A percentile compares a stretch with the other conserved stretches of the same genome.
phyloP scores from a whole-genome alignment of 2,113 vertebrate genomes.

The Paracanthobrama guichenoti region DNA sequence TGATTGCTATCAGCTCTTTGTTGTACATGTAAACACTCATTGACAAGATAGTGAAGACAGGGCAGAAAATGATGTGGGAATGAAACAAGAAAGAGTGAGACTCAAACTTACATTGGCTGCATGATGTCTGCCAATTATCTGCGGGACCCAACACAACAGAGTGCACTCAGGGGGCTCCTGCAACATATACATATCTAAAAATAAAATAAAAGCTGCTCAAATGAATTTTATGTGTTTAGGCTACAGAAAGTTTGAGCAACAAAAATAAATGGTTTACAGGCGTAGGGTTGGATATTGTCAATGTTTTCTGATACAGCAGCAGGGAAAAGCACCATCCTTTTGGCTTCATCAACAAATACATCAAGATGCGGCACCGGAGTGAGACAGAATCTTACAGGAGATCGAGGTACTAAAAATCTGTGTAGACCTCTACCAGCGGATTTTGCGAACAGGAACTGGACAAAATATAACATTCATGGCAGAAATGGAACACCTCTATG shows the following conservation, averaged over 20 bases:
- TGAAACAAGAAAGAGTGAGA: neutral
- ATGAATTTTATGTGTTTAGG: neutral
- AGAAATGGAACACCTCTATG: neutral
- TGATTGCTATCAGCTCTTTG: neutral
- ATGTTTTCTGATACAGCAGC: neutral
- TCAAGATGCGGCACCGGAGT: too few relatives aligned
- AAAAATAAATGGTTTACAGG: neutral
- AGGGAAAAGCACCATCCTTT: neutral
- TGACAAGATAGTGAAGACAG: neutral
- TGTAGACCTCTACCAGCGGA: neutral
- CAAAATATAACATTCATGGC: neutral
- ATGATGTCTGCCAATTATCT: neutral
- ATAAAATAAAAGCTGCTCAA: neutral
- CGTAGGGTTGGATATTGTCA: neutral
- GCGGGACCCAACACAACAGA: neutral
- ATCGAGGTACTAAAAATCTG: neutral
- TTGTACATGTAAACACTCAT: neutral
- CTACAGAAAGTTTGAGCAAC: neutral
- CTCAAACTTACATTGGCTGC: neutral
- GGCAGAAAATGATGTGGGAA: neutral
- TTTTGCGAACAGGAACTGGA: neutral
- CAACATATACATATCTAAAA: neutral
- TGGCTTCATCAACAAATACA: neutral
- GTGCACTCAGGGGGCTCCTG: neutral
- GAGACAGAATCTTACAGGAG: neutral